Evolutionary conservation across 2,797 vertebrate genomes (phyloP).

Genomic region (Taenioides sp.): DNA sequence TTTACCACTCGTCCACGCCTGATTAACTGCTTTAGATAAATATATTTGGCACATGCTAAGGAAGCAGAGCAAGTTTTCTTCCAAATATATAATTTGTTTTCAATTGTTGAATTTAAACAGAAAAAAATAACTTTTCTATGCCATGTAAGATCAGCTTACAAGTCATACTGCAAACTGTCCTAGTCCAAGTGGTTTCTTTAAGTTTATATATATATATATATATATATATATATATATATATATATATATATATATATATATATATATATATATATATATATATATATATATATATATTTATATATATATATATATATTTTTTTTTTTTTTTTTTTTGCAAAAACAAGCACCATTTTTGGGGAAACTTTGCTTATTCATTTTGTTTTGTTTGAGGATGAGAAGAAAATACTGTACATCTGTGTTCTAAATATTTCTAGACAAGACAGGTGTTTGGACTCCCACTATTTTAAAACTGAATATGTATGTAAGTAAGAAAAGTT

Average conservation of each 20-base stretch:
- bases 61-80: background rate
- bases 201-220: no score
- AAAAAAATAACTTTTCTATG: background rate
- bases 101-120: background rate
- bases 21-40: conserved; percentile 31
- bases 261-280: no score
- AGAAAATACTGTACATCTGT: conserved; percentile 4
- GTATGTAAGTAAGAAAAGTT: background rate
- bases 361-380: background rate
- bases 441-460: conserved; percentile 4
- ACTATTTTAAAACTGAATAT: background rate
- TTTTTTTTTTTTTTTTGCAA: no score
- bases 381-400: background rate
- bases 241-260: no score
- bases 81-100: background rate
- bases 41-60: conserved; percentile 10
- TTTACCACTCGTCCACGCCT: conserved; percentile 17
- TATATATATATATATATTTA: no score
- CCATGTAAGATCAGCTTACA: background rate
- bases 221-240: no score
- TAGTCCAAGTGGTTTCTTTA: no score
- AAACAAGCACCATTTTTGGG: background rate
- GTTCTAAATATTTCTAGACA: background rate
- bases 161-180: background rate
- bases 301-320: no score